Base-by-base conservation (phyloP, 1,140 invertebrate genomes). In the Chlorops oryzae region DNA sequence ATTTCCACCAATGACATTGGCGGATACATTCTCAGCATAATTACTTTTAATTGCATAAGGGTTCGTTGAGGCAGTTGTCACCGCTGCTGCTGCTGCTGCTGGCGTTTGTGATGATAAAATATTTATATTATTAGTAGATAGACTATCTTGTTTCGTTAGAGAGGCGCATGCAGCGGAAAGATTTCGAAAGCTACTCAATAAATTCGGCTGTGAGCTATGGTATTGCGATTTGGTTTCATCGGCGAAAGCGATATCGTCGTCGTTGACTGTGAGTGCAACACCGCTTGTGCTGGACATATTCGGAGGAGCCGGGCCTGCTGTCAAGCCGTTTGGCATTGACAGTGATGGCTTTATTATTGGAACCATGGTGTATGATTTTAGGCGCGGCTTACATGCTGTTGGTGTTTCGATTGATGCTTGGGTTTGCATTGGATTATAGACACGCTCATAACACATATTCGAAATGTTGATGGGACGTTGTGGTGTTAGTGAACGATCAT, bases 181-280 rank as follows among this genome's bases (percentile, higher is more conserved):
- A n/a, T n/a, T n/a, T n/a, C 35, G 58, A 15, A 38, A 22, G 12
- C 5, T 58, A 40, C 61, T 63, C 35, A 69, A 41, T 15, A 69
- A 37, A 50, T 69, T 69, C 12, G 65, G 65, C 53, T 69, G 65
- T 9, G 65, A 69, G 22, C 65, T 64, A 35, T 61, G 65, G n/a
- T 69, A 69, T 40, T 58, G 61, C n/a, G 46, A 47, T 17, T 43
- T 40, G n/a, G 17, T 5, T 5, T 51, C 49, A 15, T 28, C 35
- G 28, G 44, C 50, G 13, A 48, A 51, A 37, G 7, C 54, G 21
- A 54, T 47, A 10, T 39, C 17, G 3, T 50, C 48, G 34, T 51
- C 40, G 37, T 47, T 51, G 5, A 39, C 17, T 4, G 32, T 15
- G 21, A 21, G 13, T 9, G 18, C 9, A 12, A 17, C 20, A 43